Evolutionary conservation across 2,797 vertebrate genomes (phyloP).

Genomic region (Uromys caudimaculatus): DNA sequence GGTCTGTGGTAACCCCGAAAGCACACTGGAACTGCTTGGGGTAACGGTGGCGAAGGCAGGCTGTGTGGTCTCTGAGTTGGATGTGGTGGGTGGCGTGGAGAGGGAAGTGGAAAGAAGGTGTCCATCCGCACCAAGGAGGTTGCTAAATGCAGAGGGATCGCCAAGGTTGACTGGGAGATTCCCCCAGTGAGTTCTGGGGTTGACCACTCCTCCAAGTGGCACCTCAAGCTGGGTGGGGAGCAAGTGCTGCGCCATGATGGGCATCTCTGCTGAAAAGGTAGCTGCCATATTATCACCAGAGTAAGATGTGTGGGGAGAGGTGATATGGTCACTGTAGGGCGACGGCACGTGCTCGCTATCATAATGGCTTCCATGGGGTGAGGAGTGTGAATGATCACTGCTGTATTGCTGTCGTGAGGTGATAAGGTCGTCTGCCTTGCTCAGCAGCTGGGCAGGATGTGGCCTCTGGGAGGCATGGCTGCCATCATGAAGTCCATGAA

Average conservation of each 20-base stretch:
- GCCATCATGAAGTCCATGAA: slow-evolving; percentile 91
- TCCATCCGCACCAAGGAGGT: slow-evolving; percentile 95
- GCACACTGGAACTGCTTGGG: slow-evolving; percentile 91
- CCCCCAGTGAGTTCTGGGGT: slow-evolving; percentile 96
- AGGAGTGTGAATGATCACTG: slow-evolving; percentile 92
- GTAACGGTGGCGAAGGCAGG: slow-evolving; percentile 94
- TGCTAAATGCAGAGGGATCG: slow-evolving; percentile 95
- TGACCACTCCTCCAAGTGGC: slow-evolving; percentile 94
- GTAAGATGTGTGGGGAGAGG: slow-evolving; percentile 94
- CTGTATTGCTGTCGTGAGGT: slow-evolving; percentile 93
- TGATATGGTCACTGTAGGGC: slow-evolving; percentile 97
- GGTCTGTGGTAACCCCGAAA: slow-evolving; percentile 95
- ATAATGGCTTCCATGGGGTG: slow-evolving; percentile 97
- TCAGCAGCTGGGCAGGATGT: slow-evolving; percentile 92
- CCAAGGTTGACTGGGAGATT: slow-evolving; percentile 94
- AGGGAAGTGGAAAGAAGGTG: slow-evolving; percentile 98
- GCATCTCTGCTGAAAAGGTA: slow-evolving; percentile 95
- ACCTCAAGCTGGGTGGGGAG: slow-evolving; percentile 93
- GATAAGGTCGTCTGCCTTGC: slow-evolving; percentile 93
- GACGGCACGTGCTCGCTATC: slow-evolving; percentile 97
- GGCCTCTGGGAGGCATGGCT: slow-evolving; percentile 92
- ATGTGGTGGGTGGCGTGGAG: slow-evolving; percentile 96
- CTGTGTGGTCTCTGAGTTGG: slow-evolving; percentile 96
- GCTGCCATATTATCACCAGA: slow-evolving; percentile 89
- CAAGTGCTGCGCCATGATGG: slow-evolving; percentile 93